Conservation (phyloP, 2,113 vertebrate species). For the Kryptolebias marmoratus region DNA sequence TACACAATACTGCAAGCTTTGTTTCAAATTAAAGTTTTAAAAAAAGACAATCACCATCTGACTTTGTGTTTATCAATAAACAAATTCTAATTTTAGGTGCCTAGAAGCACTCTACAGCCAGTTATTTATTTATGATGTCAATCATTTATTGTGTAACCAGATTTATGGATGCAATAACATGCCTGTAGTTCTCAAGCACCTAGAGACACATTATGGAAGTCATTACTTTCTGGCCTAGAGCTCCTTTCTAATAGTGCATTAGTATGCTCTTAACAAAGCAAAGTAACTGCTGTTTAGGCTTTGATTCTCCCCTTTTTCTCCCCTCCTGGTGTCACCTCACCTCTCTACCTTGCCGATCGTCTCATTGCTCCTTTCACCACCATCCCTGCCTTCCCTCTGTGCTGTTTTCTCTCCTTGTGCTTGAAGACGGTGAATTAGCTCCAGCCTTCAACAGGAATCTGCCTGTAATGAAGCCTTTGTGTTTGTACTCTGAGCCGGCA, state of each 20-base stretch:
- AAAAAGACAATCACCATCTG: background rate
- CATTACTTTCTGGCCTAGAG: conserved; percentile 50
- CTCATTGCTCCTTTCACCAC: conserved; percentile 8
- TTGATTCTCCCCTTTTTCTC: background rate
- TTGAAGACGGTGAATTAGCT: conserved; percentile 69
- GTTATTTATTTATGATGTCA: conserved; percentile 46
- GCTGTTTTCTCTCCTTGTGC: conserved; percentile 37
- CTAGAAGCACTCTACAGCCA: background rate
- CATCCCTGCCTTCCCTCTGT: background rate
- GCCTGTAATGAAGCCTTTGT: conserved; percentile 78
- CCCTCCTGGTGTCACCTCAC: conserved; percentile 24
- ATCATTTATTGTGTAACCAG: conserved; percentile 41
- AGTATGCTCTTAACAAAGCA: conserved; percentile 54
- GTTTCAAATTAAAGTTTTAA: background rate
- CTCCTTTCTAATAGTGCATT: conserved; percentile 49
- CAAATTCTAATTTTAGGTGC: conserved; percentile 9
- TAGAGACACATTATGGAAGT: conserved; percentile 53
- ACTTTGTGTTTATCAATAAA: conserved; percentile 6
- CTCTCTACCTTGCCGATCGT: conserved; percentile 23
- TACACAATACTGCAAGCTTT: background rate
- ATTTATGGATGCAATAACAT: conserved; percentile 60
- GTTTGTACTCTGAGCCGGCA: conserved; percentile 76
- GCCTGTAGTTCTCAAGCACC: conserved; percentile 36
- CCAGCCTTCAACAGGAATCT: conserved; percentile 66
- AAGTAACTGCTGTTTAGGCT: conserved; percentile 28